Percentiles rank a stretch among this genome's conserved stretches.
phyloP scores from a whole-genome alignment of 2,113 vertebrate genomes.

The Pachycephala philippinensis region DNA sequence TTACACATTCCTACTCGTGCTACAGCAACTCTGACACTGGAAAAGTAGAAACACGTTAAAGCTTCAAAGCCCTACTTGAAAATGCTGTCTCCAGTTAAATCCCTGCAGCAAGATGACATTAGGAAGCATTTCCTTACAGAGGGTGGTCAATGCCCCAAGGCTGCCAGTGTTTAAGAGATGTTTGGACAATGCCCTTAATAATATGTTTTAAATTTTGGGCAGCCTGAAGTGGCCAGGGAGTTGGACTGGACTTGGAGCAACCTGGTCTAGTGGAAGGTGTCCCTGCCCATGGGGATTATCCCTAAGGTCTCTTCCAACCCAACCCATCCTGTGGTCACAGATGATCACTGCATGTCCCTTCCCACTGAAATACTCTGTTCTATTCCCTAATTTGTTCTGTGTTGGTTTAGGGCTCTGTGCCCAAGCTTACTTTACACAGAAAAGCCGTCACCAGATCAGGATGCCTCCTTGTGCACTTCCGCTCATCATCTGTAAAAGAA shows the following conservation, averaged over 20 bases:
- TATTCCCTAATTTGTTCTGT: neutral
- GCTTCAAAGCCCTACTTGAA: neutral
- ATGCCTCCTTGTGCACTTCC: constrained; percentile 22
- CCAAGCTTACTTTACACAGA: constrained; percentile 83
- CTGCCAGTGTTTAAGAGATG: neutral
- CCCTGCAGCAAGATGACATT: fast-evolving
- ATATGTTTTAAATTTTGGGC: neutral
- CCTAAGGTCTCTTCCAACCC: neutral
- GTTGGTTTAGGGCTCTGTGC: neutral
- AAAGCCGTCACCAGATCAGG: constrained; percentile 84
- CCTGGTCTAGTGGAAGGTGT: neutral
- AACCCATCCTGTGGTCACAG: neutral
- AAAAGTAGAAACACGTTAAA: neutral
- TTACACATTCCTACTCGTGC: neutral
- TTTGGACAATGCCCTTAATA: neutral
- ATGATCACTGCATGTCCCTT: neutral
- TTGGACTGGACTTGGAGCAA: neutral
- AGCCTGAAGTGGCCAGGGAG: neutral
- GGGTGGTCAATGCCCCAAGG: neutral
- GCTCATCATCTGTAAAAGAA: constrained; percentile 12
- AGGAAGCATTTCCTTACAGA: neutral
- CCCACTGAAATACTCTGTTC: neutral
- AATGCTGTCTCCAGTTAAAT: neutral
- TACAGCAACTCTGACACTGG: neutral
- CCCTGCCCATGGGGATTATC: too few relatives aligned